Evolutionary conservation across 2,797 vertebrate genomes (phyloP), one percentile per base, ranked within the genome.

Genomic region (Cossypha dichroa): DNA sequence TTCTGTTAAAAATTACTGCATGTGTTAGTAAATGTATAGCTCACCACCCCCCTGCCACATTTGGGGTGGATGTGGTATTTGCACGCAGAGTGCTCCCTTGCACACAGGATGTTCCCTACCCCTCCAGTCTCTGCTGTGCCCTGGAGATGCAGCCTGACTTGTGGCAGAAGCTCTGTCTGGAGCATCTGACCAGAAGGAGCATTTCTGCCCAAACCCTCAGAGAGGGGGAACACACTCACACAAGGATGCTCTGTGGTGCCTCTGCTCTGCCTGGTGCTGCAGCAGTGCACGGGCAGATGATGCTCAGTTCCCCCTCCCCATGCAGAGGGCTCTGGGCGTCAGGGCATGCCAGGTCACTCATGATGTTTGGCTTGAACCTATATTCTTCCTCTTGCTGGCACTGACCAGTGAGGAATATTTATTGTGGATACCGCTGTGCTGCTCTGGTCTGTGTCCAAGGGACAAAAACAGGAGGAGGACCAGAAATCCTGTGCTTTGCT

Each of bases 401-500:
- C 40, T 38, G 66, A 34, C 15, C 10, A 34, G 25, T 0, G 0
- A 89, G 48, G 23, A 92, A 9, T 74, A 93, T 67, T 88, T 91
- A 34, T 43, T 88, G 60, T 85, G 78, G 90, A 76, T 80, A 46
- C 19, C 1, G 9, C 72, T 67, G n/a, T 56, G 45, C 68, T 91
- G 40, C 60, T 87, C 72, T 94, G 87, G 75, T 83, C 82, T 67
- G 21, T 43, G 56, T 76, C 85, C 89, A 93, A 91, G 29, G 85
- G 41, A 63, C 29, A 54, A 87, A 89, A 87, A 82, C 55, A 89
- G 60, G 64, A 92, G 91, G 70, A 85, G 68, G 29, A 93, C 94
- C 89, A 95, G 93, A 97, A 95, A 96, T 91, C 87, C 85, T 90
- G 89, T 93, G 76, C 85, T 94, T 90, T 90, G 60, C 81, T 91